These are phyloP conservation scores for Zoanthus sansibaricus DNA, from an alignment of 92 coral and sea anemone genomes.

Conservation along the genomic window DNA sequence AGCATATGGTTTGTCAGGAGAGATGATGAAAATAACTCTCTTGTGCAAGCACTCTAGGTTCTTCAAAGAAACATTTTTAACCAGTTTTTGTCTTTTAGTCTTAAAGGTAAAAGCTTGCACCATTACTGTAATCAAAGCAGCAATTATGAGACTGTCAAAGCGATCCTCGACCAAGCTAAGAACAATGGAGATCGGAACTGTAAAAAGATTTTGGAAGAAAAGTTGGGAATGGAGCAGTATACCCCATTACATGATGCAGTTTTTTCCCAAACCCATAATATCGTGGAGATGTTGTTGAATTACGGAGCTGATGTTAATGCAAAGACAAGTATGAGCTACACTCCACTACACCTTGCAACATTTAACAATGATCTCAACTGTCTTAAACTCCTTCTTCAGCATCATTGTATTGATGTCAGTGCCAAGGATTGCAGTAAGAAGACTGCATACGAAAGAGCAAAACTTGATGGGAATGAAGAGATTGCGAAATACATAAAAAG, in stretches of 20 bases:
- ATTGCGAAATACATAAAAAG: conserved; percentile 46
- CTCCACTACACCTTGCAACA: conserved; percentile 37
- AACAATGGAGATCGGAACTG: background rate
- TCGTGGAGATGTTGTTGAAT: background rate
- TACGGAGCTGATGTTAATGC: conserved; percentile 30
- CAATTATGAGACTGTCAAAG: background rate
- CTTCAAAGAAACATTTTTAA: background rate
- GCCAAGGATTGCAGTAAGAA: conserved; percentile 26
- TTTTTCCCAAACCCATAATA: background rate
- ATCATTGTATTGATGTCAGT: conserved; percentile 6
- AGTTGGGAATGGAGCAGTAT: background rate
- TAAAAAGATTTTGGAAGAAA: conserved; percentile 4
- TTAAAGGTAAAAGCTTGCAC: background rate
- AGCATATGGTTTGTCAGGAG: too few species aligned
- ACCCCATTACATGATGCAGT: conserved; percentile 35
- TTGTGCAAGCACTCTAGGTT: too few species aligned
- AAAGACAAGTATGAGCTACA: conserved; percentile 10
- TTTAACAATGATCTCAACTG: conserved; percentile 4
- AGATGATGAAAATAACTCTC: too few species aligned
- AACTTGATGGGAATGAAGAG: background rate
- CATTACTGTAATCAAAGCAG: background rate
- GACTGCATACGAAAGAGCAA: conserved; percentile 28
- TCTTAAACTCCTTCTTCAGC: conserved; percentile 23
- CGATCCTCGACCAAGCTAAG: background rate
- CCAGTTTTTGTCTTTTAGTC: background rate